Base-by-base conservation (phyloP, 2,113 vertebrate genomes). In the Myodes glareolus region DNA sequence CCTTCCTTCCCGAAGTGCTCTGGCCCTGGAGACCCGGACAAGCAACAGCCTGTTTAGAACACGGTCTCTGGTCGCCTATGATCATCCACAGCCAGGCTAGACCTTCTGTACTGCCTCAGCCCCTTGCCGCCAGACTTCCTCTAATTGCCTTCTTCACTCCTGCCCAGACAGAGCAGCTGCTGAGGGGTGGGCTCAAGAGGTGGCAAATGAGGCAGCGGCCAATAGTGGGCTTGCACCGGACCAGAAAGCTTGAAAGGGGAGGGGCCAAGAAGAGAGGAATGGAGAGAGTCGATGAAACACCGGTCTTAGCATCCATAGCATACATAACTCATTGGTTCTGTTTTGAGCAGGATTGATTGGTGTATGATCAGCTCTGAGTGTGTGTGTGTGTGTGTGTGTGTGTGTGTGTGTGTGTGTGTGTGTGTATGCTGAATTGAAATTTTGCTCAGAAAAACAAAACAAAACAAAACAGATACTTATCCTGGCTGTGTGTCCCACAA, bases 111-210 rank as follows among this genome's bases (percentile, higher is more conserved):
- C 52, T 61, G 7, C 63, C 47, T 61, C 11, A 7, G 5, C 45
- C 52, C 61, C 39, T 10, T 8, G 6, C 33, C 23, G 45, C 0
- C 86, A 50, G 29, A 8, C 2, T 12, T 55, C 82, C 52, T 88
- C 27, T 65, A 55, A 78, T 25, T 9, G 61, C 8, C 67, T 36
- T 36, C n/a, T 90, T 85, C 7, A 33, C n/a, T 77, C 29, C 0
- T 95, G 19, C 52, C 52, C 5, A 10, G 67, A 68, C n/a, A 52
- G 77, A 90, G 93, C 94, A 97, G 97, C 96, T 98, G 92, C 86
- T 16, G 63, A 47, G 80, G 65, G 70, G 55, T 87, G 80, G 93
- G 85, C 33, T 70, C 29, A 68, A 87, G 70, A 88, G 67, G 45
- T 39, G 80, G 39, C 17, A 45, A 65, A 1, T 0, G 21, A 75